A percentile compares a stretch with the other conserved stretches of the same genome.
These are phyloP conservation scores for Bradypodion pumilum DNA, from an alignment of 2,797 vertebrate genomes.

Conservation along the genomic window DNA sequence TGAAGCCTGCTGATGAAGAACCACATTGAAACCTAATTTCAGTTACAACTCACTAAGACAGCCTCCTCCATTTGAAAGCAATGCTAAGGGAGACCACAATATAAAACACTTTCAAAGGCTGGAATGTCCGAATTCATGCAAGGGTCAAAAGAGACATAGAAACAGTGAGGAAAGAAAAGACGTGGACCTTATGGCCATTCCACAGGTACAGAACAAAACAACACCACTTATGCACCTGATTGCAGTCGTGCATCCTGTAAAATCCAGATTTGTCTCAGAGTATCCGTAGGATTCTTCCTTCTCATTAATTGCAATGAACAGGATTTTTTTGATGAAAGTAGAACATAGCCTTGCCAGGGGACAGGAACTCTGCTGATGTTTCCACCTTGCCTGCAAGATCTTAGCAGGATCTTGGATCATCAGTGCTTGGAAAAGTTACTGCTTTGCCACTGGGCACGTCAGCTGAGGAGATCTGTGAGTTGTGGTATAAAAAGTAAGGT, in stretches of 20 bases:
- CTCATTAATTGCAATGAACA: not conserved
- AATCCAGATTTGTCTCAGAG: not conserved
- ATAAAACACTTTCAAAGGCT: not conserved
- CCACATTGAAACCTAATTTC: too few species aligned
- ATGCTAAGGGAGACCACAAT: too few species aligned
- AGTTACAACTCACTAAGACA: too few species aligned
- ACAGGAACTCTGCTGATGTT: not conserved
- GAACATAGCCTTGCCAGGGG: not conserved
- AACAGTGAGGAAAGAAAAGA: not conserved
- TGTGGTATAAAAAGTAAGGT: not conserved
- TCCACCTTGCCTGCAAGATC: not conserved
- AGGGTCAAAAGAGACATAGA: not conserved
- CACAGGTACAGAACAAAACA: too few species aligned
- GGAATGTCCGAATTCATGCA: not conserved
- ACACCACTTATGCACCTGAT: too few species aligned
- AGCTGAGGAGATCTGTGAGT: not conserved
- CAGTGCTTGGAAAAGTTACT: not conserved
- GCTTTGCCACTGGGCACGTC: not conserved
- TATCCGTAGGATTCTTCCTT: not conserved
- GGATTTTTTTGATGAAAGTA: not conserved
- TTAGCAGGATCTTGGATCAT: not conserved
- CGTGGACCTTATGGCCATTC: too few species aligned
- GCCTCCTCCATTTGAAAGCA: too few species aligned
- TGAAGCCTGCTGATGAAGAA: too few species aligned
- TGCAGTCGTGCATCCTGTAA: not conserved